Conservation (phyloP, 1,140 invertebrate genomes). For the Galleria mellonella region DNA sequence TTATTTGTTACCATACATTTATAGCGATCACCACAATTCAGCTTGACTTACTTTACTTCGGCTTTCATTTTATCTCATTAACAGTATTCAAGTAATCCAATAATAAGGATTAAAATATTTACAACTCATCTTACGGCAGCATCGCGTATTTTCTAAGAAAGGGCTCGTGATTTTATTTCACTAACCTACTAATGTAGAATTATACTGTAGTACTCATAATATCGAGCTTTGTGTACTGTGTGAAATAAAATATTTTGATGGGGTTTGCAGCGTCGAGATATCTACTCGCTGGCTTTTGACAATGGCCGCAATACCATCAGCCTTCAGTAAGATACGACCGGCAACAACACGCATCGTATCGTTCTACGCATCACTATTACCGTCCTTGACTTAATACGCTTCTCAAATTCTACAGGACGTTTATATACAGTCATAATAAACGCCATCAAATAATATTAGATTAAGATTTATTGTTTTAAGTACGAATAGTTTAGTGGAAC, state of each 20-base stretch:
- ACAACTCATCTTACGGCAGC: not conserved
- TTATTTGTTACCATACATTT: conserved; percentile 12
- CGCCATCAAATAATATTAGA: conserved; percentile 55
- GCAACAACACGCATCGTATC: conserved; percentile 54
- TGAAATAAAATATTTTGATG: conserved; percentile 58
- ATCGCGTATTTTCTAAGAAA: not conserved
- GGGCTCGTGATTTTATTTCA: conserved; percentile 18
- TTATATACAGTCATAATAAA: conserved; percentile 54
- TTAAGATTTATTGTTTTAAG: conserved; percentile 55
- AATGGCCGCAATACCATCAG: conserved; percentile 63
- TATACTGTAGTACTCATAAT: conserved; percentile 24
- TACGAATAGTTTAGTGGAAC: conserved; percentile 46
- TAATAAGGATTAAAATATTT: conserved; percentile 11
- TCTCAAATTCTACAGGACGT: conserved; percentile 23
- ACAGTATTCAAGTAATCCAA: not conserved
- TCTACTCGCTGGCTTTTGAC: conserved; percentile 75
- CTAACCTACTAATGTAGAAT: conserved; percentile 43
- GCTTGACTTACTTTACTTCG: conserved; percentile 23
- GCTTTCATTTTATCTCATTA: not conserved
- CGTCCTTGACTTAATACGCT: conserved; percentile 42
- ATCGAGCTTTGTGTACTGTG: conserved; percentile 36
- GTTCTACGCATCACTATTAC: conserved; percentile 55
- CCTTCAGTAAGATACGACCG: conserved; percentile 69
- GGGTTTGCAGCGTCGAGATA: conserved; percentile 74
- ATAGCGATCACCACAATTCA: conserved; percentile 7